Base-by-base conservation (phyloP, 2,797 vertebrate species). In the Aulostomus chinensis region DNA sequence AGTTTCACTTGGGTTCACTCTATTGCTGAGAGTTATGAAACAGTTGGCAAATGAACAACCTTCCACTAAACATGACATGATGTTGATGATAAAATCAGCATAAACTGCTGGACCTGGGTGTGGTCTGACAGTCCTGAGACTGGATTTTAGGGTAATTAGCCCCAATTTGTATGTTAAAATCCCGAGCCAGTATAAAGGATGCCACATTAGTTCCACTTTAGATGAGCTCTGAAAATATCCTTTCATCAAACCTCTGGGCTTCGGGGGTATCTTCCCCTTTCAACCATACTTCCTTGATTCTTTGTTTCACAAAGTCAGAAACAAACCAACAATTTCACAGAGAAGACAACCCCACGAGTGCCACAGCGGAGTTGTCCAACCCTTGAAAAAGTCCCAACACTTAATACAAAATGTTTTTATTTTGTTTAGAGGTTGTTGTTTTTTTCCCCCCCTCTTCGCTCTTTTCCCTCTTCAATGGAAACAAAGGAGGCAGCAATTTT, bases 101-200 rank as follows among this genome's bases (percentile, higher is more conserved):
- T n/a, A n/a, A n/a, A n/a, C n/a, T n/a, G n/a, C n/a, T n/a, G n/a
- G n/a, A n/a, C n/a, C n/a, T n/a, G n/a, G 51, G 50, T 12, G 34
- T 49, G 57, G 70, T 62, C 54, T 39, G 64, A 72, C 70, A 78
- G 71, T 56, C 63, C 68, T 13, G 20, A 68, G 35, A 72, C 70
- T 71, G 58, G 76, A 86, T 58, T 78, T 42, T 33, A 30, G 50
- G 68, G 76, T 85, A 92, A 92, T 91, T 90, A 91, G 87, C 76
- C 81, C 83, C 86, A 90, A 92, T 92, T 93, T 90, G 91, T 91
- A 83, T 83, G 64, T 39, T 72, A 68, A 88, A 85, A 82, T 58
- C 58, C 76, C 59, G 62, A 73, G 73, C 71, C 81, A 70, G 73
- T 81, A 64, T 61, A 76, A 81, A 62, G 63, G 72, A 89, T 75